These are phyloP conservation scores for Ctenopoma multispine DNA, from an alignment of 2,797 vertebrate genomes.

Conservation along the genomic window DNA sequence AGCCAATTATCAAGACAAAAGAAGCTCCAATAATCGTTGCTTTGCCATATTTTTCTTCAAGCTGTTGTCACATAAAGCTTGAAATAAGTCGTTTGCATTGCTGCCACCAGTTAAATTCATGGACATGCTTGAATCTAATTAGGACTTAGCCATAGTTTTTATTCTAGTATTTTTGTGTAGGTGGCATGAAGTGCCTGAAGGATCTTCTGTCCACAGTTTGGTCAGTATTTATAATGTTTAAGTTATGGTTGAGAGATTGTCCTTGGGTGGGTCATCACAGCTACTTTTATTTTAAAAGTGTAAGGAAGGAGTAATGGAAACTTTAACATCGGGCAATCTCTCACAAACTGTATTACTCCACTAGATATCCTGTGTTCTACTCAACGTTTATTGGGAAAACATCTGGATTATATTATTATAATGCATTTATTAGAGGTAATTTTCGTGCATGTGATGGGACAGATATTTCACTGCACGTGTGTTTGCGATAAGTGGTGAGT, in stretches of 20 bases:
- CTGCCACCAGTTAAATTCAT: constrained; percentile 38
- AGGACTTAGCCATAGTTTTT: not conserved
- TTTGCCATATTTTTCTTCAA: constrained; percentile 40
- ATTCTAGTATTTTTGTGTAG: not conserved
- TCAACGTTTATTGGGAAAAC: no score
- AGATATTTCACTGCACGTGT: no score
- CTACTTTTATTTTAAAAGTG: constrained; percentile 29
- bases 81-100: constrained; percentile 33
- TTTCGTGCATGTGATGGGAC: no score
- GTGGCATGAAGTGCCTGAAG: not conserved
- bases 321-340: constrained; percentile 41
- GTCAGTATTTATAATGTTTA: constrained; percentile 4
- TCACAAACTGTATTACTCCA: no score
- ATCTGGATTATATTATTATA: no score
- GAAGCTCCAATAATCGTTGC: constrained; percentile 20
- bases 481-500: no score
- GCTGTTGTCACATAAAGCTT: constrained; percentile 44
- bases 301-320: constrained; percentile 55
- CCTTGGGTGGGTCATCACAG: constrained; percentile 30
- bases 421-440: no score
- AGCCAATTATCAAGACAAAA: constrained; percentile 50
- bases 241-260: constrained; percentile 21
- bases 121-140: constrained; percentile 3
- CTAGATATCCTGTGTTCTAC: no score
- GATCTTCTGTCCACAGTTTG: constrained; percentile 3